These are phyloP conservation scores for Caenorhabditis sp. DNA, from an alignment of 2,888 invertebrate species.

Conservation along the genomic window DNA sequence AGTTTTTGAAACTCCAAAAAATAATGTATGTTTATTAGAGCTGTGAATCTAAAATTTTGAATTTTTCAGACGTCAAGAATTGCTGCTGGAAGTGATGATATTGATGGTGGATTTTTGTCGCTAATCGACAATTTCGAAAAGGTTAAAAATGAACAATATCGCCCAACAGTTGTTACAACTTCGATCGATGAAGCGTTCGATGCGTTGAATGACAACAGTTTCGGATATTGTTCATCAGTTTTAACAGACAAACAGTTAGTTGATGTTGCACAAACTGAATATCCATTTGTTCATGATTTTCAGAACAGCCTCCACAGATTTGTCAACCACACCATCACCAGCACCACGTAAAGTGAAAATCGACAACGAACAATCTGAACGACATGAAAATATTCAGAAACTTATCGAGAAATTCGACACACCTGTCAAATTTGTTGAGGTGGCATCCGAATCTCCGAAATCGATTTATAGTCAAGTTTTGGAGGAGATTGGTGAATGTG, in stretches of 20 bases:
- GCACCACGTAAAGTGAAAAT: background rate
- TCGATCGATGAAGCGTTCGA: conserved; percentile 29
- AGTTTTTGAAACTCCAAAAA: conserved; percentile 10
- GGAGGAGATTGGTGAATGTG: conserved; percentile 22
- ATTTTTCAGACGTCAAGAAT: conserved; percentile 9
- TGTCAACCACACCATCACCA: conserved; percentile 6
- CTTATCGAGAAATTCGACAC: conserved; percentile 40
- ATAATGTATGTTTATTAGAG: background rate
- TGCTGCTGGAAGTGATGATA: conserved; percentile 27
- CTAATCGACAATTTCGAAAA: conserved; percentile 12
- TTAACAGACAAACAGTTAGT: background rate
- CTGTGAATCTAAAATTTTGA: background rate
- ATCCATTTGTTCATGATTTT: too few relatives aligned
- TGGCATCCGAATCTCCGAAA: conserved; percentile 3
- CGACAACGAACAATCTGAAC: background rate
- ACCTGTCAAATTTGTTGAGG: conserved; percentile 22
- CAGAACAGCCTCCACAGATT: conserved; percentile 4
- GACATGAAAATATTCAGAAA: conserved; percentile 16
- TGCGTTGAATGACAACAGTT: conserved; percentile 6
- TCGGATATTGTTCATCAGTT: background rate
- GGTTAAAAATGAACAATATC: conserved; percentile 3
- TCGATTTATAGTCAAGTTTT: conserved; percentile 25
- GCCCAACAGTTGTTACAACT: conserved; percentile 15
- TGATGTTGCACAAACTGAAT: too few relatives aligned
- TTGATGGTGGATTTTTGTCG: conserved; percentile 22